Evolutionary conservation across 2,888 invertebrate species (phyloP), one percentile per base, ranked within the genome.

Genomic region (Leptogaster cylindrica): DNA sequence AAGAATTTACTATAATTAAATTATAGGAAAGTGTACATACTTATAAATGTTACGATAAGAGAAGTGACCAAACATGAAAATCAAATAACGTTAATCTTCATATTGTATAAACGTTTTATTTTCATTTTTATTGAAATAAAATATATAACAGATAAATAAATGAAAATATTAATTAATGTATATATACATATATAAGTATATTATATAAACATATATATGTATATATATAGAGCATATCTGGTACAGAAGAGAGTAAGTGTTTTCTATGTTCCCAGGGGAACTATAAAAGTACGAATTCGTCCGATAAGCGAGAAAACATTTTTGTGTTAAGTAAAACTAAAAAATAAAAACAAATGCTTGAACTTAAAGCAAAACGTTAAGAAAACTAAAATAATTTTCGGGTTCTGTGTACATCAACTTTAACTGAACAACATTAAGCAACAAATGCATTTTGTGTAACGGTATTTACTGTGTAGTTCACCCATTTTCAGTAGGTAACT

Each of bases 181-280:
- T n/a, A n/a, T n/a, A n/a, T n/a, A n/a, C n/a, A n/a, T n/a, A n/a
- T n/a, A n/a, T n/a, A n/a, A n/a, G n/a, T n/a, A n/a, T n/a, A n/a
- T n/a, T n/a, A n/a, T n/a, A n/a, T n/a, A n/a, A n/a, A n/a, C n/a
- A 23, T 46, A 46, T 23, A 46, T 12, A n/a, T 46, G 46, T 31
- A 52, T 52, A 33, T 16, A 52, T 52, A 52, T 55, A 23, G 39
- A 55, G 55, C 55, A 55, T 55, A 55, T 55, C 55, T 55, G 36
- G 55, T n/a, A 36, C 23, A 55, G 55, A 23, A 55, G 55, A 55
- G 55, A 39, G 55, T 55, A 55, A 55, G 39, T 23, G 14, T 55
- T 50, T n/a, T n/a, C n/a, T n/a, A n/a, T 50, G 25, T 55, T 55
- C 12, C n/a, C 12, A 55, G 16, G n/a, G 25, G 25, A 25, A 46